Base-by-base conservation (phyloP, 2,888 invertebrate genomes). In the Plebejus anna region DNA sequence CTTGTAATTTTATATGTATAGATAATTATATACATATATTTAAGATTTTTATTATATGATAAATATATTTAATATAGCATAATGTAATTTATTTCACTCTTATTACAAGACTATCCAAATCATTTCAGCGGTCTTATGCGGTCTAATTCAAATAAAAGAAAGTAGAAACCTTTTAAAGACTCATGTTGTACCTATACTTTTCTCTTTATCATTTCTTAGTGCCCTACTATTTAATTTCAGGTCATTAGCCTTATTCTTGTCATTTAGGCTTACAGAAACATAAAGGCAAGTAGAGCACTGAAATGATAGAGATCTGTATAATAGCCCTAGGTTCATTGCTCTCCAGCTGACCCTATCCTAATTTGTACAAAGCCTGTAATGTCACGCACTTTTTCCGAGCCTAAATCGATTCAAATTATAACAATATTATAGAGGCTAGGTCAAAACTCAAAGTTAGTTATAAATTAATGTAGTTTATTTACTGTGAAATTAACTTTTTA, bases 391-490 rank as follows among this genome's bases (percentile, higher is more conserved):
- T 66, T 32, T 66, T 13, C 66, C 66, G 13, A 66, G 32, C 32
- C 66, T 66, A 36, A 66, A 36, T 66, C 66, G 66, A 36, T 66
- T 32, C 66, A 32, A 66, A 66, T 66, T 32, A 66, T 66, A 66
- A 36, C 13, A 61, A 28, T 11, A 28, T 61, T 61, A 28, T 28
- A 28, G 7, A 28, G 16, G 16, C 28, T 61, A 32, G 66, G 66
- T 66, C 13, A 36, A 66, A 66, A 11, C 61, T 28, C 6, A 61
- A 61, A 59, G 22, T 59, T 6, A 57, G n/a, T 9, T 59, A 22
- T 2, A 59, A 59, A 59, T 59, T 16, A 16, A 55, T 55, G 51
- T 55, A 13, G 1, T 22, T 22, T 16, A 55, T 16, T 55, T 55
- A 55, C 16, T 55, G 11, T 16, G 51, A 55, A 47, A 47, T 47